These are phyloP conservation scores for Artibeus lituratus DNA, from an alignment of 2,797 vertebrate species.

Conservation along the genomic window DNA sequence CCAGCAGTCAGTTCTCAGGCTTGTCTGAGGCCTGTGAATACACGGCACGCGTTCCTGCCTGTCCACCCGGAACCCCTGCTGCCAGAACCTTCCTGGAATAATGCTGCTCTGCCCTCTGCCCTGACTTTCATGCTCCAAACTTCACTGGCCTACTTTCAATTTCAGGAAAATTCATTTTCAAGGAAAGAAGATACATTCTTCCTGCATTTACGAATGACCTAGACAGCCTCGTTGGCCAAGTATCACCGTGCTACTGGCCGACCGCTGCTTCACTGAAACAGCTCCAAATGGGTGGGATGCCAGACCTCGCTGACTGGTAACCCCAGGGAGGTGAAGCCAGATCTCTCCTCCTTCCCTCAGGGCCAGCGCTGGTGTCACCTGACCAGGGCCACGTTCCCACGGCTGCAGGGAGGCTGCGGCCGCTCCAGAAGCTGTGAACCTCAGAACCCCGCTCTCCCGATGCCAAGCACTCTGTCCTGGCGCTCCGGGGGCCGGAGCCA, in stretches of 20 bases:
- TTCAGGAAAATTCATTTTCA: not conserved
- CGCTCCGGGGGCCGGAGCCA: accelerated
- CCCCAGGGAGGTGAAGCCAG: not conserved
- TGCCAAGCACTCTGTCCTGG: not conserved
- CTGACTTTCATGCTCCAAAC: not conserved
- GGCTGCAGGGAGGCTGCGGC: accelerated
- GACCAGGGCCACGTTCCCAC: not conserved
- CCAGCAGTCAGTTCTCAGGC: not conserved
- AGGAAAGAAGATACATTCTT: not conserved
- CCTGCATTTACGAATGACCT: not conserved
- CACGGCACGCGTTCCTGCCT: not conserved
- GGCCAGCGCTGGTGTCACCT: not conserved
- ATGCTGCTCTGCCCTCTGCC: not conserved
- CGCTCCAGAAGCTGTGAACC: not conserved
- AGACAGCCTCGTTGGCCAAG: not conserved
- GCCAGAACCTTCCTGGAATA: not conserved
- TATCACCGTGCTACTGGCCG: no score
- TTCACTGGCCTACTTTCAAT: not conserved
- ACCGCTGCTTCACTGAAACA: not conserved
- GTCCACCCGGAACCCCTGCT: no score
- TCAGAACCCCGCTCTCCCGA: not conserved
- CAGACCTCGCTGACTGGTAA: not conserved
- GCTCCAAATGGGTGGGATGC: not conserved
- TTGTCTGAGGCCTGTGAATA: not conserved
- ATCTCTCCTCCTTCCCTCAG: not conserved